phyloP scores from a whole-genome alignment of 2,888 invertebrate genomes.

The Anorthoa munda region DNA sequence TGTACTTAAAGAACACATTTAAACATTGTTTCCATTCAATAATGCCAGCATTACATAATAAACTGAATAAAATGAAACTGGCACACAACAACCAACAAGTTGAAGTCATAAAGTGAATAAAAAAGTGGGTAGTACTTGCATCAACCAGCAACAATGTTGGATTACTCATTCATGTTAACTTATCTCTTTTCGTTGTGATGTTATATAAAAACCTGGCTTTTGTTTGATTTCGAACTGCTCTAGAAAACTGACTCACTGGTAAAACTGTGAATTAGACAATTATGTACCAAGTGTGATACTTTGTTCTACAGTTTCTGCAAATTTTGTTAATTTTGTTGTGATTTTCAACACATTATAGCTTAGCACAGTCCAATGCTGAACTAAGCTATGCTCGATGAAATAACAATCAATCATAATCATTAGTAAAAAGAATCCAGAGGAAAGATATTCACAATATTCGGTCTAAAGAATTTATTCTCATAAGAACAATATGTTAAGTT shows the following conservation, averaged over 20 bases:
- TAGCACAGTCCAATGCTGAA: not conserved
- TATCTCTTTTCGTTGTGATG: constrained; percentile 59
- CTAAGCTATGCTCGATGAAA: not conserved
- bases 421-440: too few relatives aligned
- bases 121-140: constrained; percentile 45
- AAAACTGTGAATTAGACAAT: constrained; percentile 29
- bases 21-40: constrained; percentile 14
- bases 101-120: constrained; percentile 22
- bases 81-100: constrained; percentile 37
- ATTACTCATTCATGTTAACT: constrained; percentile 60
- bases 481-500: too few relatives aligned
- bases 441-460: too few relatives aligned
- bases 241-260: constrained; percentile 56
- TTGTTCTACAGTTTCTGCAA: not conserved
- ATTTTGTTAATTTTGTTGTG: not conserved
- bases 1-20: not conserved
- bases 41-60: constrained; percentile 34
- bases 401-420: not conserved
- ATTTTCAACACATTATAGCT: not conserved
- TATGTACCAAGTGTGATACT: not conserved
- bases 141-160: constrained; percentile 41
- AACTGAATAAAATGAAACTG: constrained; percentile 27
- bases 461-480: too few relatives aligned
- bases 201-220: constrained; percentile 55
- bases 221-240: constrained; percentile 47